phyloP scores from a whole-genome alignment of 2,113 vertebrate species.

The Edolisoma coerulescens region DNA sequence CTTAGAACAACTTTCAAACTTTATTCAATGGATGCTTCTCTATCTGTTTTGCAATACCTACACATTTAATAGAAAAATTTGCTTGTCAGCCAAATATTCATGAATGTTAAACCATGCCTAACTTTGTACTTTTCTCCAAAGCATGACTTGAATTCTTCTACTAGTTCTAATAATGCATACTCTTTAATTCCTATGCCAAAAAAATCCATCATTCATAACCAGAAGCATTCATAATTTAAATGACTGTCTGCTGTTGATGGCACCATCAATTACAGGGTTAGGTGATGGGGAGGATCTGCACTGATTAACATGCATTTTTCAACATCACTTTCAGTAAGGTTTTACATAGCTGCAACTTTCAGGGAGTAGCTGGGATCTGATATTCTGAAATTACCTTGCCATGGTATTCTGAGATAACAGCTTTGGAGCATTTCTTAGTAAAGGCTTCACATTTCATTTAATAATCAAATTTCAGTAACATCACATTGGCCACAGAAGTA shows the following conservation, averaged over 20 bases:
- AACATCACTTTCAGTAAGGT: not conserved
- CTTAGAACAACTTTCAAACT: not conserved
- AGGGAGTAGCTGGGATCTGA: not conserved
- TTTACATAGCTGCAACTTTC: slow-evolving; percentile 12
- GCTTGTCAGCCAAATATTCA: not conserved
- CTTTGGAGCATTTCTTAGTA: not conserved
- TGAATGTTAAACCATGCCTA: not conserved
- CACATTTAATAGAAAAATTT: not conserved
- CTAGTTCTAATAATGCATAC: slow-evolving; percentile 7
- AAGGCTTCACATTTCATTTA: not conserved
- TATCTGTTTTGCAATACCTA: not conserved
- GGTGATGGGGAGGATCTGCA: not conserved
- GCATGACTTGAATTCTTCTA: not conserved
- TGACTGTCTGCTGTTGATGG: slow-evolving; percentile 16
- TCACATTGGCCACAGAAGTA: not conserved
- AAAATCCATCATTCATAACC: slow-evolving; percentile 35
- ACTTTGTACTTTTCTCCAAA: slow-evolving; percentile 2
- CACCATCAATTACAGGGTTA: slow-evolving; percentile 40
- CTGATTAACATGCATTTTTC: slow-evolving; percentile 47
- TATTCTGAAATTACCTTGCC: slow-evolving; percentile 15
- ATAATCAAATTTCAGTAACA: slow-evolving; percentile 2
- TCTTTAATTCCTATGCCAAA: slow-evolving; percentile 11
- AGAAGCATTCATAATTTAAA: slow-evolving; percentile 51
- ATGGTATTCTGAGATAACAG: not conserved
- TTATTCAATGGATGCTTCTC: not conserved